These are phyloP conservation scores for Cancer borealis DNA, from an alignment of 2,888 invertebrate species.

Conservation along the genomic window DNA sequence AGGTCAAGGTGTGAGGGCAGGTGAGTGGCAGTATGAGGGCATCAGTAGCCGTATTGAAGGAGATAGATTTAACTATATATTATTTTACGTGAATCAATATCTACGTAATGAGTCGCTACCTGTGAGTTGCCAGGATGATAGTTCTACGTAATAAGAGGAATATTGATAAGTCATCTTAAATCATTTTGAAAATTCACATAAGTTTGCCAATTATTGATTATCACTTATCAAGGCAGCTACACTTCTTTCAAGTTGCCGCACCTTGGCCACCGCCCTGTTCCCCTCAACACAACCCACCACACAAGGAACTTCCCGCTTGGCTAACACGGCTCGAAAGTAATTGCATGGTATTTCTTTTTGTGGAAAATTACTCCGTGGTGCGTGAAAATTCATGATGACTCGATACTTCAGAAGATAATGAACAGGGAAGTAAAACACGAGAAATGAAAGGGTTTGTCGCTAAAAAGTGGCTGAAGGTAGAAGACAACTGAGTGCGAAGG, in stretches of 20 bases:
- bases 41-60: neutral
- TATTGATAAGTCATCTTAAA: no score
- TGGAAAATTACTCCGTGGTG: constrained; percentile 12
- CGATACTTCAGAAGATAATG: constrained; percentile 13
- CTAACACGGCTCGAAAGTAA: neutral
- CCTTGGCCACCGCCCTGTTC: neutral
- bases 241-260: neutral
- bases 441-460: constrained; percentile 28
- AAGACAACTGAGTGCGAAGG: neutral
- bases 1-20: constrained; percentile 37
- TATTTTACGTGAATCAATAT: neutral
- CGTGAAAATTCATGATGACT: constrained; percentile 42
- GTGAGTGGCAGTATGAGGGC: constrained; percentile 4
- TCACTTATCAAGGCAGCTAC: neutral
- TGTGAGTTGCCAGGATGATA: neutral
- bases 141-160: neutral
- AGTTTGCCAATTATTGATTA: neutral
- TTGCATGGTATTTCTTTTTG: constrained; percentile 24
- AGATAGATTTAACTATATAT: neutral
- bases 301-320: neutral
- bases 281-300: neutral
- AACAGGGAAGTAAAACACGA: constrained; percentile 6
- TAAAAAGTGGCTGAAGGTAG: neutral
- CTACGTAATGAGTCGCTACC: neutral
- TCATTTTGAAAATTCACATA: neutral